Conservation (phyloP, 1,140 invertebrate genomes). For the Aphaenogaster rudis region DNA sequence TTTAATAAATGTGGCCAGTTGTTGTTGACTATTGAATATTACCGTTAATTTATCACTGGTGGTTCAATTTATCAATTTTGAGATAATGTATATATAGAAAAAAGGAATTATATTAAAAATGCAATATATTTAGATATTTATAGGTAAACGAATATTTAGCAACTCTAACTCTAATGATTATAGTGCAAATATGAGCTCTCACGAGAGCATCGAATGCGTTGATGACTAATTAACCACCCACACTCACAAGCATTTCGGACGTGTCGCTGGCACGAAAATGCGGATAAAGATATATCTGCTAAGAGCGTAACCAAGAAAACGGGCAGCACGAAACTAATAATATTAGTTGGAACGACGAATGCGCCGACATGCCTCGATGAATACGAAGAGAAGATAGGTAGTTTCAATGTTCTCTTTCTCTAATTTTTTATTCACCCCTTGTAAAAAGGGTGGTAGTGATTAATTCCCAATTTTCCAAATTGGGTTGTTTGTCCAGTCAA, state of each 20-base stretch:
- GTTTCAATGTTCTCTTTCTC: conserved; percentile 24
- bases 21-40: too few relatives aligned
- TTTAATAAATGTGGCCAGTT: too few relatives aligned
- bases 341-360: conserved; percentile 68
- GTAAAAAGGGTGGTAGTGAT: background rate
- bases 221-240: conserved; percentile 47
- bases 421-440: background rate
- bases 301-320: conserved; percentile 31
- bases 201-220: background rate
- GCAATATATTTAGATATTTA: background rate
- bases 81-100: background rate
- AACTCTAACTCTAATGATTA: background rate
- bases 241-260: conserved; percentile 18
- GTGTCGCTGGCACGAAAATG: conserved; percentile 46
- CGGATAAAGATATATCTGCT: conserved; percentile 63
- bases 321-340: conserved; percentile 63
- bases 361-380: conserved; percentile 46
- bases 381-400: conserved; percentile 47
- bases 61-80: too few relatives aligned
- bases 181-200: background rate
- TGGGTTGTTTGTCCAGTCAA: background rate
- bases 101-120: background rate
- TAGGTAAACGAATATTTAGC: background rate
- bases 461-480: background rate
- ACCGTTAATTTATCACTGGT: too few relatives aligned